These are phyloP conservation scores for Ferdinandea cuprea DNA, from an alignment of 2,888 invertebrate genomes.

Conservation along the genomic window DNA sequence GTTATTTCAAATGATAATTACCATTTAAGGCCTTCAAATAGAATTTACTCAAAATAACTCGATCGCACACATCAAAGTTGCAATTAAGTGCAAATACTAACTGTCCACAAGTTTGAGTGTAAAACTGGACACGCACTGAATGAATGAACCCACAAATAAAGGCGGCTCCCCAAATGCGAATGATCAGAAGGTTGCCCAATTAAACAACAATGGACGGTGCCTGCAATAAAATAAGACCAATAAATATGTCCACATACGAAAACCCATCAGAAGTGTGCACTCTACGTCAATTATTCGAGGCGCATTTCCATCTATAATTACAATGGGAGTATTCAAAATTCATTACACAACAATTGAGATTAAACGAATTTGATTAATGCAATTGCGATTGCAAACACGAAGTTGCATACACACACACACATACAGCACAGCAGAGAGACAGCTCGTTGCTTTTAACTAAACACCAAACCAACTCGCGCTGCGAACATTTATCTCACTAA, in stretches of 20 bases:
- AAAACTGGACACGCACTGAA: too few relatives aligned
- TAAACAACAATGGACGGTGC: not conserved
- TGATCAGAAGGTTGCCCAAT: not conserved
- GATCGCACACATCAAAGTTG: too few relatives aligned
- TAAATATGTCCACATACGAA: not conserved
- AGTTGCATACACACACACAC: not conserved
- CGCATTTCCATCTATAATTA: not conserved
- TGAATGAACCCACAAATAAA: too few relatives aligned
- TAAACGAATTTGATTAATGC: constrained; percentile 59
- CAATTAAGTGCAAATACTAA: too few relatives aligned
- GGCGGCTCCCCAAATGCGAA: not conserved
- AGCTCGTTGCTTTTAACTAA: constrained; percentile 15
- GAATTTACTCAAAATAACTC: too few relatives aligned
- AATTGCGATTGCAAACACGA: constrained; percentile 6
- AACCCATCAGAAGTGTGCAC: constrained; percentile 6
- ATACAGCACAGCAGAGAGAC: not conserved
- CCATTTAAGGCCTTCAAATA: too few relatives aligned
- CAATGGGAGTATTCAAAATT: constrained; percentile 39
- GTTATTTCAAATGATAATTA: too few relatives aligned
- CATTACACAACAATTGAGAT: constrained; percentile 48
- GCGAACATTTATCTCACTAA: too few relatives aligned
- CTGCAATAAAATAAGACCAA: too few relatives aligned
- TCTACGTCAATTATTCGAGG: constrained; percentile 26
- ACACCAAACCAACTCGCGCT: constrained; percentile 1
- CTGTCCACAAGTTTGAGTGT: too few relatives aligned